phyloP scores from a whole-genome alignment of 2,888 invertebrate genomes.

The Erebia palarica region DNA sequence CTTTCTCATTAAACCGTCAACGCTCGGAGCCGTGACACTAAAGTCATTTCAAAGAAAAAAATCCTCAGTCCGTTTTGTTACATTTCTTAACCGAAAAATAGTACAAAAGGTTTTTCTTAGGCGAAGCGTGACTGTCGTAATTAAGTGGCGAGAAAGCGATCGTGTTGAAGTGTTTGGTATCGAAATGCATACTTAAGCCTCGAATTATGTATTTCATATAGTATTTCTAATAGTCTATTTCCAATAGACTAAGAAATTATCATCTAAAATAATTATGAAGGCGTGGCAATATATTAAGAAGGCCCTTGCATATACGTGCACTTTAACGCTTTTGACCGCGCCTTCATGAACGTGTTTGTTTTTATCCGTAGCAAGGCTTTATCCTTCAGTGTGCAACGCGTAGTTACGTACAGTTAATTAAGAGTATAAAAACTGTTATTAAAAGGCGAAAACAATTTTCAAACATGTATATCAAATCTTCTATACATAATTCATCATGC shows the following conservation, averaged over 20 bases:
- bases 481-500: no score
- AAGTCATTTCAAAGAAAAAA: constrained; percentile 75
- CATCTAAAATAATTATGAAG: neutral
- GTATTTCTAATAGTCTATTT: no score
- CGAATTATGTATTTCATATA: constrained; percentile 11
- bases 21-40: constrained; percentile 74
- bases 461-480: neutral
- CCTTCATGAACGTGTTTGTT: no score
- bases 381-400: no score
- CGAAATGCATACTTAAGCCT: constrained; percentile 25
- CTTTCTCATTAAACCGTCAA: constrained; percentile 80
- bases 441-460: neutral
- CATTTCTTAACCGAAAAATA: constrained; percentile 76
- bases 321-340: neutral
- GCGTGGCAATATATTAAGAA: neutral
- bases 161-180: constrained; percentile 42
- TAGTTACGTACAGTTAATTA: no score
- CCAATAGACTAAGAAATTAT: constrained; percentile 8
- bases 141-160: constrained; percentile 70
- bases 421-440: no score
- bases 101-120: constrained; percentile 79
- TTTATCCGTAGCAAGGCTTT: no score
- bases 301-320: neutral
- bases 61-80: constrained; percentile 69
- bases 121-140: constrained; percentile 79